Conservation (phyloP, 2,797 vertebrate genomes). For the Podarcis lilfordi region DNA sequence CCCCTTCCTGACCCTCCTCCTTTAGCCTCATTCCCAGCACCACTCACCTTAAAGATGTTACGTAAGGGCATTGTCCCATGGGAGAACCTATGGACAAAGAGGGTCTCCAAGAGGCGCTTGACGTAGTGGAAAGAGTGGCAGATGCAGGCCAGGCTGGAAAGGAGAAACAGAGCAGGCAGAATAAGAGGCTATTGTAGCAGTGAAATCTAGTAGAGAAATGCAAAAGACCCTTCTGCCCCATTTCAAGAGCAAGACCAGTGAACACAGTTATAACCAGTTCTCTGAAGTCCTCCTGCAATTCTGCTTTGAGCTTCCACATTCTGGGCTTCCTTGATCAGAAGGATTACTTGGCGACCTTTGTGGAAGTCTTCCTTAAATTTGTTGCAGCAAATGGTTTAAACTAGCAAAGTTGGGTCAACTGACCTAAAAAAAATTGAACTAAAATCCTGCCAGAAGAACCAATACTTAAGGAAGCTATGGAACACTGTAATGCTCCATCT, state of each 20-base stretch:
- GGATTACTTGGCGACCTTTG: not conserved
- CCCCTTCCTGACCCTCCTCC: not conserved
- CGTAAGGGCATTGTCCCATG: conserved; percentile 94
- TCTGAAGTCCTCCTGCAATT: not conserved
- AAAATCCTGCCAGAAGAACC: not conserved
- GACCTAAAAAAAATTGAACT: not conserved
- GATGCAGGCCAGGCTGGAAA: conserved; percentile 89
- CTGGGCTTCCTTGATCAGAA: not conserved
- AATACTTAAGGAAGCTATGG: not conserved
- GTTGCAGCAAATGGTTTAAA: not conserved
- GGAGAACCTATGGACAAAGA: conserved; percentile 94
- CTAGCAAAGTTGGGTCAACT: not conserved
- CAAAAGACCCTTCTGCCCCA: not conserved
- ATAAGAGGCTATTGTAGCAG: not conserved
- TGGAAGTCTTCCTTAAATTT: not conserved
- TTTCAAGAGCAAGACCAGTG: not conserved
- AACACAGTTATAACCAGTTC: not conserved
- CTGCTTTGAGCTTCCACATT: not conserved
- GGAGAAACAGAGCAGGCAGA: not conserved
- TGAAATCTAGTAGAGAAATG: not conserved
- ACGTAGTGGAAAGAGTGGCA: conserved; percentile 96
- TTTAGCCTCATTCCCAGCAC: not conserved
- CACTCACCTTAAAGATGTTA: conserved; percentile 93
- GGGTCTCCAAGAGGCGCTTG: conserved; percentile 92
- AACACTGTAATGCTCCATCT: not conserved